Base-by-base conservation (phyloP, 2,888 invertebrate genomes). In the Smittia sp. region DNA sequence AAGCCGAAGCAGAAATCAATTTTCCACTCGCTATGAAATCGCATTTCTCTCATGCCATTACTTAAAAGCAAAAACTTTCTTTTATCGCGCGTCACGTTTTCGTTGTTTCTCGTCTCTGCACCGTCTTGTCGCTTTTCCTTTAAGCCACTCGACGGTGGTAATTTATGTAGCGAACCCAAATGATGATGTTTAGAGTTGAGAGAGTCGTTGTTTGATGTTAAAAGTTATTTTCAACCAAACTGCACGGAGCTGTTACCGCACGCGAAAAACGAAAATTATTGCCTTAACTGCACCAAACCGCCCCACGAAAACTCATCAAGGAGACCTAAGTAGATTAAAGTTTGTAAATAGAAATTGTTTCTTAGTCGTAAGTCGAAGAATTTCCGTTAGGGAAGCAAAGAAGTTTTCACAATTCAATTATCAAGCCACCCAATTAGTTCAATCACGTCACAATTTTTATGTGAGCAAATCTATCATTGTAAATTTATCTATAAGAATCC, bases 21-120 rank as follows among this genome's bases (percentile, higher is more conserved):
- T 72, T 32, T 69, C 25, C 54, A 25, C 18, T 72, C 39, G 46
- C 54, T 46, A 69, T 69, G 69, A 69, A 69, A 69, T 69, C 69
- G 69, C 69, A 69, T 54, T 69, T 25, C n/a, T 46, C 69, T 58
- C 58, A 62, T 62, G 62, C 70, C 32, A 70, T 62, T 54, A 72
- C 54, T 70, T 70, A 46, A 70, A 24, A 68, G 20, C 46, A 32
- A 46, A 15, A 46, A 46, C 22, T 58, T 58, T 58, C 58, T 58
- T 46, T 58, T 58, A 58, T 58, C 13, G 13, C 46, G 46, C 46
- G 46, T 46, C 46, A 46, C 46, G 46, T 46, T 46, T 46, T 46
- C 32, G 46, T 15, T 13, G 46, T 46, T 15, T 46, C 22, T 58
- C 22, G 18, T 58, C 58, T 58, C 22, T 58, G 22, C 58, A 58